Conservation (phyloP, 2,113 vertebrate species). For the Amphilophus citrinellus region DNA sequence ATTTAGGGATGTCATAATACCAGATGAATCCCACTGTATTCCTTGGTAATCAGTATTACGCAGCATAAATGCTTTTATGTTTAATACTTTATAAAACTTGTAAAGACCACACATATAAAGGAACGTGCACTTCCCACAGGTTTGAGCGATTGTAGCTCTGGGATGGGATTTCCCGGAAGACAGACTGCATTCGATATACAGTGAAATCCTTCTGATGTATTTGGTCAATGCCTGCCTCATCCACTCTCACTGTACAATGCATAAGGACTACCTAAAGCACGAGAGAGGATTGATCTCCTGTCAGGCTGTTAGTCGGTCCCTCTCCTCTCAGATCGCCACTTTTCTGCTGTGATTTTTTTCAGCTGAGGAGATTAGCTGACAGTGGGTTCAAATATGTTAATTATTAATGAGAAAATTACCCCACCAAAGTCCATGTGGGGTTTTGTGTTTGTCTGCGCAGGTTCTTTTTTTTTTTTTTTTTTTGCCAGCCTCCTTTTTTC, state of each 20-base stretch:
- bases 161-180: conserved; percentile 10
- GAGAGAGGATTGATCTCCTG: conserved; percentile 51
- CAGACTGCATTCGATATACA: neutral
- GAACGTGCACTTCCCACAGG: neutral
- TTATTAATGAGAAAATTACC: conserved; percentile 72
- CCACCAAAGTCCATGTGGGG: conserved; percentile 60
- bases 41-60: neutral
- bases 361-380: conserved; percentile 51
- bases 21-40: neutral
- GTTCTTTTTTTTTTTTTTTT: neutral
- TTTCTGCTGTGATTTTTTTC: conserved; percentile 35
- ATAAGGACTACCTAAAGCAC: conserved; percentile 5
- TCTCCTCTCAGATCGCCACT: conserved; percentile 40
- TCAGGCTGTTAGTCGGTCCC: conserved; percentile 28
- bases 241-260: conserved; percentile 46
- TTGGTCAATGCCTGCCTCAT: conserved; percentile 24
- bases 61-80: neutral
- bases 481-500: conserved; percentile 23
- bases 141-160: neutral
- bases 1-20: neutral
- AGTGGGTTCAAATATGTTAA: conserved; percentile 63
- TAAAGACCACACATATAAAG: neutral
- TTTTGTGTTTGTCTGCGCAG: conserved; percentile 64
- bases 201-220: conserved; percentile 52
- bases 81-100: neutral